A percentile compares a stretch with the other conserved stretches of the same genome.
Conservation (phyloP, 2,113 vertebrate genomes). For the Muscicapa adusta region DNA sequence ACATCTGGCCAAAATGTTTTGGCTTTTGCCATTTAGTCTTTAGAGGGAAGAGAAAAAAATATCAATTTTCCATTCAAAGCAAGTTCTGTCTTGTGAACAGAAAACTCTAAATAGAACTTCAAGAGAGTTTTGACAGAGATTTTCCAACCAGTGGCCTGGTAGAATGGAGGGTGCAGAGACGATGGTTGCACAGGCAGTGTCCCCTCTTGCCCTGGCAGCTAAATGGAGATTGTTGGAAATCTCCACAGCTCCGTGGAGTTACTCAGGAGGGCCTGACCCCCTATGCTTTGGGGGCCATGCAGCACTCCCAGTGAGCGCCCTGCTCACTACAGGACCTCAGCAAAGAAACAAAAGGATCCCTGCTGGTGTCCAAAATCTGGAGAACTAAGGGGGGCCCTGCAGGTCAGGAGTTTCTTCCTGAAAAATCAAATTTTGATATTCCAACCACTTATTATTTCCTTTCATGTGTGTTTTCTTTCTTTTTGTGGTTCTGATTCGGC, state of each 20-base stretch:
- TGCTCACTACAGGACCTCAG: background rate
- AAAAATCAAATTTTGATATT: background rate
- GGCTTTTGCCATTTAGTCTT: background rate
- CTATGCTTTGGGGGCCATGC: background rate
- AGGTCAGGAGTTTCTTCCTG: background rate
- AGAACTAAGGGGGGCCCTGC: background rate
- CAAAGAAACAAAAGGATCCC: background rate
- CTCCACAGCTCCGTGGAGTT: rapidly evolving
- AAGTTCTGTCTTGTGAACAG: background rate
- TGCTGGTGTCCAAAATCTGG: background rate
- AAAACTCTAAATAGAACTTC: background rate
- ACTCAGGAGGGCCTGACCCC: rapidly evolving
- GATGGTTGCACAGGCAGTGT: rapidly evolving
- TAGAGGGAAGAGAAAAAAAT: background rate
- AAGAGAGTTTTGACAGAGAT: background rate
- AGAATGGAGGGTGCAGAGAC: background rate
- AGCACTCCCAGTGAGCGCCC: rapidly evolving
- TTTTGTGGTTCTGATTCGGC: background rate
- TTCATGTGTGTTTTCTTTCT: background rate
- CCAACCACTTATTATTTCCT: background rate
- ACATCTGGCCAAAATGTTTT: background rate
- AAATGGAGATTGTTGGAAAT: background rate
- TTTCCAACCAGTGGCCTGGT: background rate
- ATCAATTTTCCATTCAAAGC: background rate
- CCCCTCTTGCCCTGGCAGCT: background rate